A percentile compares a stretch with the other conserved stretches of the same genome.
Conservation (phyloP, 2,888 invertebrate species). For the Tetropium fuscum region DNA sequence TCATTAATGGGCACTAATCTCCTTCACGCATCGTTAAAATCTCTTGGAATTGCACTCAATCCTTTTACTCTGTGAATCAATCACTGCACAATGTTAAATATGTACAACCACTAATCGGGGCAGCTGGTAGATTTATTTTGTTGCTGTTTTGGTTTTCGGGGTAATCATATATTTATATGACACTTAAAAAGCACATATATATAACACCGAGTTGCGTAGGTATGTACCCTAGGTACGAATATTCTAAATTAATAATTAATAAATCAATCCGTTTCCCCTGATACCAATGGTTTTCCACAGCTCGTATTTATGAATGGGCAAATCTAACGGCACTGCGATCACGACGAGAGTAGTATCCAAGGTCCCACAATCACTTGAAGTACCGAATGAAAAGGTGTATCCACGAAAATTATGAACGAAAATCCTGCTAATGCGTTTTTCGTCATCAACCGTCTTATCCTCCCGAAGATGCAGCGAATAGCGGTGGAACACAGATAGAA, state of each 20-base stretch:
- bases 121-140: too few species aligned
- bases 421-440: too few species aligned
- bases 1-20: slow-evolving; percentile 41
- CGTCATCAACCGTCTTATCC: too few species aligned
- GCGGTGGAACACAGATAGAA: slow-evolving; percentile 4
- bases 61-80: slow-evolving; percentile 38
- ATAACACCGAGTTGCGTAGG: too few species aligned
- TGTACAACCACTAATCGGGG: too few species aligned
- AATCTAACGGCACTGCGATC: slow-evolving; percentile 25
- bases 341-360: slow-evolving; percentile 26
- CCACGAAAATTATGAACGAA: too few species aligned
- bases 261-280: slow-evolving; percentile 9
- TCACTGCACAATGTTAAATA: slow-evolving; percentile 37
- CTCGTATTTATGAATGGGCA: slow-evolving; percentile 30
- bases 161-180: too few species aligned
- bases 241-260: too few species aligned
- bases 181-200: too few species aligned
- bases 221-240: too few species aligned
- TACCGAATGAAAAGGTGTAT: slow-evolving; percentile 25
- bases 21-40: slow-evolving; percentile 41
- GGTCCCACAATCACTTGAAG: slow-evolving; percentile 29
- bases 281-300: slow-evolving; percentile 8
- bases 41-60: slow-evolving; percentile 41
- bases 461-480: slow-evolving; percentile 2
- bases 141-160: too few species aligned